Evolutionary conservation across 2,797 vertebrate species (phyloP).

Genomic region (Syncerus caffer): DNA sequence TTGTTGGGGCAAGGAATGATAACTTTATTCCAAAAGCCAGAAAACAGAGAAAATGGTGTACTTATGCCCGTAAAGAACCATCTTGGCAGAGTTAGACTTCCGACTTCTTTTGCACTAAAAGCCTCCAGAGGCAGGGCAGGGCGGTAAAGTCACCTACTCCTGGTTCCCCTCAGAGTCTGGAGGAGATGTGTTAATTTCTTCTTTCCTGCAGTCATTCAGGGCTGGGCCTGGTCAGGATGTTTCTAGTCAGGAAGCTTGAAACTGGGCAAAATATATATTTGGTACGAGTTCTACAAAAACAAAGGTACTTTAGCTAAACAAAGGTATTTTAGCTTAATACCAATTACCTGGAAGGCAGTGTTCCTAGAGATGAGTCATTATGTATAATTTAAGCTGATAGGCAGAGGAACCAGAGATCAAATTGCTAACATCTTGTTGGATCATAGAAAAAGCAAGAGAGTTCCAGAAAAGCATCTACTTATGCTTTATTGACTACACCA

Average conservation of each 20-base stretch:
- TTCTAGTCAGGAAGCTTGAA: background rate
- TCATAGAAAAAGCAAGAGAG: background rate
- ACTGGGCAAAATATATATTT: background rate
- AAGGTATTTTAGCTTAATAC: background rate
- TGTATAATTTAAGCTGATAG: background rate
- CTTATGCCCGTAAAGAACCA: background rate
- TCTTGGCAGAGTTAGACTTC: background rate
- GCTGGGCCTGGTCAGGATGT: background rate
- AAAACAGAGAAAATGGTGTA: background rate
- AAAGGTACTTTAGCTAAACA: background rate
- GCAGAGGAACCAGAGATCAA: background rate
- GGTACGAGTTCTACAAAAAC: background rate
- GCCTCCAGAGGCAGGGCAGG: background rate
- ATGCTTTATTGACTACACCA: background rate
- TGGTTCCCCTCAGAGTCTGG: background rate
- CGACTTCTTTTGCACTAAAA: background rate
- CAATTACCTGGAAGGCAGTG: background rate
- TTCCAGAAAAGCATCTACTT: background rate
- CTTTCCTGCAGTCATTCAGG: background rate
- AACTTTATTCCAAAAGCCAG: background rate
- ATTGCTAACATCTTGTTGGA: background rate
- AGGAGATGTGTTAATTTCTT: background rate
- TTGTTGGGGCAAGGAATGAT: background rate
- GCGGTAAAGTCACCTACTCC: background rate
- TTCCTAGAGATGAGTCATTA: background rate